Evolutionary conservation across 2,113 vertebrate genomes (phyloP).

Genomic region (Trematomus loennbergii): DNA sequence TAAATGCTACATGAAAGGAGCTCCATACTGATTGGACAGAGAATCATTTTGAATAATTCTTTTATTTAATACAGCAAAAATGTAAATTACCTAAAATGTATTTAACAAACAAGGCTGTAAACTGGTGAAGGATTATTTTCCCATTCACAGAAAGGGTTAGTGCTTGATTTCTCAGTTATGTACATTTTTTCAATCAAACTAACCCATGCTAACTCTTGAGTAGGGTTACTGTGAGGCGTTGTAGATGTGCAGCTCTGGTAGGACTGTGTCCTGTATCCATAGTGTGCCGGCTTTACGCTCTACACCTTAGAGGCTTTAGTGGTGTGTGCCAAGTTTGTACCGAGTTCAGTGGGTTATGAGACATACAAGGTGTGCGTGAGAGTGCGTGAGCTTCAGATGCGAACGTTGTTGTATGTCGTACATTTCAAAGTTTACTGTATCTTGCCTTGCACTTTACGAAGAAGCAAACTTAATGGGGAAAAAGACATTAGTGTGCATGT

Average conservation of each 20-base stretch:
- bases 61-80: too few species aligned
- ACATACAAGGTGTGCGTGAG: conserved; percentile 29
- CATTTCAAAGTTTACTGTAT: conserved; percentile 83
- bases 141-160: not conserved
- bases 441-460: conserved; percentile 86
- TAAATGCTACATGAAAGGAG: too few species aligned
- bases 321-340: conserved; percentile 81
- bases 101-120: not conserved
- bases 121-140: not conserved
- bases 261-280: conserved; percentile 72
- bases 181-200: not conserved
- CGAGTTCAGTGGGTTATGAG: conserved; percentile 61
- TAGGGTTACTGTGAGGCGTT: conserved; percentile 42
- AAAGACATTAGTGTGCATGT: conserved; percentile 52
- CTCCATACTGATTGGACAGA: too few species aligned
- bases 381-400: conserved; percentile 34
- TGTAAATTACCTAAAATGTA: too few species aligned
- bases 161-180: not conserved
- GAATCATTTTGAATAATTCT: too few species aligned
- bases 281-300: conserved; percentile 66
- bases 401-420: conserved; percentile 59
- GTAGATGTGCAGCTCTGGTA: conserved; percentile 54
- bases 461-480: conserved; percentile 66
- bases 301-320: conserved; percentile 77
- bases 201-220: not conserved